These are phyloP conservation scores for Serilophus lunatus DNA, from an alignment of 2,113 vertebrate species.

Conservation along the genomic window DNA sequence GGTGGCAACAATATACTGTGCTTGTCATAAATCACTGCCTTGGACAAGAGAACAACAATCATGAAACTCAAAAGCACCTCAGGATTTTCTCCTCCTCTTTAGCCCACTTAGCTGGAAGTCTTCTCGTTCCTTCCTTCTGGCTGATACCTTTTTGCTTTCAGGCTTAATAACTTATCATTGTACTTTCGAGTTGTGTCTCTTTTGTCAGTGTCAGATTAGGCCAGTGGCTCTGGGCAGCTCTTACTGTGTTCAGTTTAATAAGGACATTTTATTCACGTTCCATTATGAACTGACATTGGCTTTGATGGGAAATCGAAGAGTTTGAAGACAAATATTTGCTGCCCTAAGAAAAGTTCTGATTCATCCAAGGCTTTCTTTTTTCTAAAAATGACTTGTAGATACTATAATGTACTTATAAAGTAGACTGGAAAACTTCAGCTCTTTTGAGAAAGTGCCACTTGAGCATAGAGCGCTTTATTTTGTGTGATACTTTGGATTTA, in stretches of 20 bases:
- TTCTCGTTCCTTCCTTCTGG: not conserved
- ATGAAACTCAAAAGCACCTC: not conserved
- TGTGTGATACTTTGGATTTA: not conserved
- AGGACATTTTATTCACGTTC: not conserved
- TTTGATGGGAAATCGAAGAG: not conserved
- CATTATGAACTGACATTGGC: not conserved
- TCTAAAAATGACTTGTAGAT: not conserved
- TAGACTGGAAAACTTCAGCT: not conserved
- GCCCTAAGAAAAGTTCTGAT: not conserved
- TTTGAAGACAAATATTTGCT: not conserved
- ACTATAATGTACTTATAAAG: not conserved
- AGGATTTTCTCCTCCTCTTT: not conserved
- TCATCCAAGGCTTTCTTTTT: not conserved
- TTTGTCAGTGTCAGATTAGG: not conserved
- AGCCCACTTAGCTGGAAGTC: not conserved
- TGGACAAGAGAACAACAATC: not conserved
- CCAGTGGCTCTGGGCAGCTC: not conserved
- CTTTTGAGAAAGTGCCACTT: not conserved
- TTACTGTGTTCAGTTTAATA: not conserved
- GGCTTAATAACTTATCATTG: not conserved
- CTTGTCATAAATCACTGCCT: not conserved
- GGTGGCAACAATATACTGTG: not conserved
- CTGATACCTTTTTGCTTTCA: not conserved
- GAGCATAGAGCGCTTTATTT: not conserved
- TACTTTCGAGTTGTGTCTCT: not conserved